Evolutionary conservation across 2,888 invertebrate genomes (phyloP).

Genomic region (Hydriomena furcata): DNA sequence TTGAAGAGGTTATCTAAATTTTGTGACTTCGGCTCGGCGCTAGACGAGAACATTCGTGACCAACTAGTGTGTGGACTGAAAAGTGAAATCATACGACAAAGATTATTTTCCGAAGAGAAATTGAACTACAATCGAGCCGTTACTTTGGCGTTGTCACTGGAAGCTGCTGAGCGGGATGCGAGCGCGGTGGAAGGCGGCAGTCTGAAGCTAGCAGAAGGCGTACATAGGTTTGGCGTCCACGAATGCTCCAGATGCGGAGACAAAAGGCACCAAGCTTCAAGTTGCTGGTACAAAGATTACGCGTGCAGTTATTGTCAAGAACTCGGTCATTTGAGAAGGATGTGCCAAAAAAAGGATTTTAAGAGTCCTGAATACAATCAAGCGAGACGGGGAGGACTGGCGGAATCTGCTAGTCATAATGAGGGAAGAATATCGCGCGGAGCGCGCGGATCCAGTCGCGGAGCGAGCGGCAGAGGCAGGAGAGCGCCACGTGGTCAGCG

Average conservation of each 20-base stretch:
- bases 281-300: neutral
- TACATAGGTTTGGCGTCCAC: neutral
- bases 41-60: conserved; percentile 18
- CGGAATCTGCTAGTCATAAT: neutral
- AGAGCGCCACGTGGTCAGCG: neutral
- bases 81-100: neutral
- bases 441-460: neutral
- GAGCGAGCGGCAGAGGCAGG: too few species aligned
- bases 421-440: neutral
- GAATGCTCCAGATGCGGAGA: neutral
- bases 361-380: too few species aligned
- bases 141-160: neutral
- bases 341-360: neutral
- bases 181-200: neutral
- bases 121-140: neutral
- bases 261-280: neutral
- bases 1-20: conserved; percentile 15
- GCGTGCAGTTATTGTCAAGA: conserved; percentile 1
- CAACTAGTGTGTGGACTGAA: conserved; percentile 3
- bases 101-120: neutral
- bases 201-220: neutral
- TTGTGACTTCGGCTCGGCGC: conserved; percentile 6
- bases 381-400: too few species aligned
- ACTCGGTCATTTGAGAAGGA: conserved; percentile 6
- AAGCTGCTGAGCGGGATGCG: conserved; percentile 7